Evolutionary conservation across 2,888 invertebrate genomes (phyloP), one percentile per base, ranked within the genome.

Genomic region (Rhamphomyia laevipes): DNA sequence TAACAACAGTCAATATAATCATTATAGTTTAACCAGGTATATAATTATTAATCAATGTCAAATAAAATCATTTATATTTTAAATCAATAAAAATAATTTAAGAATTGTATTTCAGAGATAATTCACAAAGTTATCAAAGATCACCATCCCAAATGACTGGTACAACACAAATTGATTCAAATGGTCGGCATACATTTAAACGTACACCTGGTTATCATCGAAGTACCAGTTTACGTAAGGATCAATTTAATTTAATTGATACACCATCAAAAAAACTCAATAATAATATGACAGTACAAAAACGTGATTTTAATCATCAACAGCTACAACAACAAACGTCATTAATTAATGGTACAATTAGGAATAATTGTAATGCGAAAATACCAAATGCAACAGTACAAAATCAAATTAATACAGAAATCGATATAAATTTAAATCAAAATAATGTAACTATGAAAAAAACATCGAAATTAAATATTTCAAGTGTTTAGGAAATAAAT

Each of bases 81-180:
- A 33, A 33, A 13, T 33, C 13, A 13, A 35, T 13, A 35, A 35
- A 5, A 35, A 13, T 13, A 35, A 35, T 5, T 30, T 38, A 46
- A 53, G 47, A 45, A 48, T 43, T 54, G 44, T 50, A 21, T 47
- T 57, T 42, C 57, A 69, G 68, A 61, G 66, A 67, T 40, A 70
- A 69, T 55, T 68, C 70, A 2, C 67, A 68, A 48, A 54, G 48
- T 30, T 54, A 52, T 47, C 52, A 52, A 54, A 62, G 70, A 49
- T 69, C 67, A 11, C 67, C 66, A 2, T 68, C 70, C n/a, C 61
- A 68, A 61, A 57, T 66, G 56, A 69, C 68, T 16, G 68, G 66
- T 12, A 66, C 70, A n/a, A 69, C 70, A 11, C 70, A 67, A 54
- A 59, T 70, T 47, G 68, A 69, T 49, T 60, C 58, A 13, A 62